phyloP scores from a whole-genome alignment of 92 coral and sea anemone genomes.

The Actinernus sp. region DNA sequence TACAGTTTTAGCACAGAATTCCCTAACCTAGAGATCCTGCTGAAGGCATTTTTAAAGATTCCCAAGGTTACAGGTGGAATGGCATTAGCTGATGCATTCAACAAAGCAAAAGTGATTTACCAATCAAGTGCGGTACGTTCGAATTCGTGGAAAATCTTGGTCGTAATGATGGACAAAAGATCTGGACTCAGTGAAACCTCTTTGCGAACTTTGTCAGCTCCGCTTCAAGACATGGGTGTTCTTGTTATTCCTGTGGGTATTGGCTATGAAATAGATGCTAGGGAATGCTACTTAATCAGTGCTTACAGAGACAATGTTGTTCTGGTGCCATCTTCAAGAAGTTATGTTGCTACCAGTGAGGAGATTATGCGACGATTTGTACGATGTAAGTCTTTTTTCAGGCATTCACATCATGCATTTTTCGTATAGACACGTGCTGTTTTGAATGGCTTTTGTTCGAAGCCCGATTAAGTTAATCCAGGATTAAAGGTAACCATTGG shows the following conservation, averaged over 20 bases:
- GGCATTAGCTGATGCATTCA: not conserved
- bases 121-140: not conserved
- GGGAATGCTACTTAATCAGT: slow-evolving; percentile 24
- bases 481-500: too few species aligned
- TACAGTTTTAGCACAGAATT: slow-evolving; percentile 20
- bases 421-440: too few species aligned
- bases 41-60: slow-evolving; percentile 17
- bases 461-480: too few species aligned
- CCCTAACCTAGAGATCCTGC: slow-evolving; percentile 22
- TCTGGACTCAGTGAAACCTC: not conserved
- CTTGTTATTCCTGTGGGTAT: slow-evolving; percentile 16
- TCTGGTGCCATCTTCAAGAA: not conserved
- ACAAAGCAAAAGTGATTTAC: slow-evolving; percentile 4
- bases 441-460: too few species aligned
- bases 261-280: slow-evolving; percentile 10
- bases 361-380: slow-evolving; percentile 10
- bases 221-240: slow-evolving; percentile 22
- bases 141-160: slow-evolving; percentile 37
- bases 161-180: slow-evolving; percentile 23
- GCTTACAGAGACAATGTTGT: slow-evolving; percentile 24
- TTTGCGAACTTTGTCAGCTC: not conserved
- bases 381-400: slow-evolving; percentile 20
- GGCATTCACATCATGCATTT: too few species aligned
- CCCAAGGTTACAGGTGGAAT: slow-evolving; percentile 9
- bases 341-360: slow-evolving; percentile 19